Evolutionary conservation across 2,797 vertebrate genomes (phyloP), one percentile per base, ranked within the genome.

Genomic region (Chaetodon trifasciatus): DNA sequence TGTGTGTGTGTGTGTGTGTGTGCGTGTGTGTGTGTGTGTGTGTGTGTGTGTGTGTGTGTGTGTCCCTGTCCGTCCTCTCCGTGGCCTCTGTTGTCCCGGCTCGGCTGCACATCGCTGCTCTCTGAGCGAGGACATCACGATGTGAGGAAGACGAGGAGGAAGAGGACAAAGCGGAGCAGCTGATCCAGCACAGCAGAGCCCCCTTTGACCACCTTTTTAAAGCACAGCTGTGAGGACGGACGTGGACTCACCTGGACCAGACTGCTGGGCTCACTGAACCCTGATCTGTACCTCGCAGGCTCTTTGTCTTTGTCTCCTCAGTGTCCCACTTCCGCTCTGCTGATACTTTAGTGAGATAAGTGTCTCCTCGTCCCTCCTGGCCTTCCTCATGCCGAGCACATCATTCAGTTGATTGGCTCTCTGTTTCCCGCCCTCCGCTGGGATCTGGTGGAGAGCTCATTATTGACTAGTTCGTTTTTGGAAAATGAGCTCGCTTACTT

Each of bases 371-470:
- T 32, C 28, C 11, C 15, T 21, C 53, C 9, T 2, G 10, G 61
- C 60, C 44, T 47, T 63, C 68, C 67, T 76, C 35, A 66, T 71
- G 57, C 24, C 53, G 73, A 52, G 68, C 19, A 28, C 19, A 80
- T 79, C 77, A 24, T 53, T 82, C 74, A 63, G 65, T 16, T 77
- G 87, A 87, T 77, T 86, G 79, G 75, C 82, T 81, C 44, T 65
- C 68, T 64, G 78, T 87, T 87, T 78, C 65, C 42, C 21, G 53
- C 23, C 47, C 35, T 83, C 87, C 69, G 0, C 13, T 7, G 84
- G 88, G 87, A 84, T 84, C 76, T 35, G 64, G 73, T 76, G 86
- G 84, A 87, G 61, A 88, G 78, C 79, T 88, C 70, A 62, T 91
- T 81, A 90, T 86, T 79, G 79, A 83, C 64, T 79, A 1, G 35